These are phyloP conservation scores for Melitaea athalia DNA, from an alignment of 2,888 invertebrate genomes.

Conservation along the genomic window DNA sequence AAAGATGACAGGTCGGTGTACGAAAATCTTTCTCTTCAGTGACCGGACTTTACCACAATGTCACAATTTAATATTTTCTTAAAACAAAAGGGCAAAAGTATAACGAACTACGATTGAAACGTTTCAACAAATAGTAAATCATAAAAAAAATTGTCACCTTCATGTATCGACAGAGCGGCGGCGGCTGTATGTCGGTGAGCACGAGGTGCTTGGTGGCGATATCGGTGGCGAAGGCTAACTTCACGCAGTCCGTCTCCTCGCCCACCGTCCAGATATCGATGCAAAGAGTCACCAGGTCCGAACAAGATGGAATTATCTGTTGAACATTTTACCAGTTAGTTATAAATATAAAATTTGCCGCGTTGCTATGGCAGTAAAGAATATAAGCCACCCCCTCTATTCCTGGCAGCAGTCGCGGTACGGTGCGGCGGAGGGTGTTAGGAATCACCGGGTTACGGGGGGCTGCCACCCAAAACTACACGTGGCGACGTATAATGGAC, in stretches of 20 bases:
- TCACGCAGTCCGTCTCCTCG: conserved; percentile 92
- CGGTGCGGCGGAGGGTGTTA: too few relatives aligned
- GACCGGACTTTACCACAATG: too few relatives aligned
- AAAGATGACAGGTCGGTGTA: too few relatives aligned
- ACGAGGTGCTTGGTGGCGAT: conserved; percentile 93
- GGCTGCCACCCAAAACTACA: too few relatives aligned
- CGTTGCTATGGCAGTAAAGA: too few relatives aligned
- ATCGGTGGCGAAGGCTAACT: conserved; percentile 92
- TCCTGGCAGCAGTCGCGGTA: too few relatives aligned
- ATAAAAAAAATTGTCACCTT: conserved; percentile 74
- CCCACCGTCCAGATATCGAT: conserved; percentile 95
- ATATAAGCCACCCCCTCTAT: too few relatives aligned
- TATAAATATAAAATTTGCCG: not conserved
- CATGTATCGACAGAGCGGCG: conserved; percentile 93
- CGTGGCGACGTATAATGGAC: too few relatives aligned
- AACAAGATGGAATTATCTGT: conserved; percentile 88
- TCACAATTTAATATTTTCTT: too few relatives aligned
- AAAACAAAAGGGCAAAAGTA: not conserved
- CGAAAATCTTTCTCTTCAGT: too few relatives aligned
- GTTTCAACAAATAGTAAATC: not conserved
- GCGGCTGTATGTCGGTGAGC: conserved; percentile 94
- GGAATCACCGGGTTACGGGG: too few relatives aligned
- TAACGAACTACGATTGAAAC: not conserved
- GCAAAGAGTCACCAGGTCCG: conserved; percentile 91
- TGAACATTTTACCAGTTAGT: not conserved